A percentile compares a stretch with the other conserved stretches of the same genome.
phyloP scores from a whole-genome alignment of 1,140 invertebrate genomes.

The Drosophila orena region DNA sequence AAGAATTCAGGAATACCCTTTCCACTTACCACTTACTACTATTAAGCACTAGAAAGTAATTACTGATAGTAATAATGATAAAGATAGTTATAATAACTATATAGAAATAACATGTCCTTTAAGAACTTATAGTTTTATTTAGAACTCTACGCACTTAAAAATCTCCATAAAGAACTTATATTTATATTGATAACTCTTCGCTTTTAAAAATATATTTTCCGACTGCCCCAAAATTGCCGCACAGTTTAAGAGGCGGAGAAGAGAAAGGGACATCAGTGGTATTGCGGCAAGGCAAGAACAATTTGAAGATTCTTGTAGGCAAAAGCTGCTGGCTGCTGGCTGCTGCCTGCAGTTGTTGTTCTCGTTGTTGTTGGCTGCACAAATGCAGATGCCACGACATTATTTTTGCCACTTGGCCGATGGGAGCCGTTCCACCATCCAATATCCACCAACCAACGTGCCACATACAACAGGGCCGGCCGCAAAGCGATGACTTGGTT shows the following conservation, averaged over 20 bases:
- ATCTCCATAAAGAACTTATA: not conserved
- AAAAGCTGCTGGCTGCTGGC: slow-evolving; percentile 69
- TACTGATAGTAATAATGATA: no score
- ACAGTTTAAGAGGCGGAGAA: not conserved
- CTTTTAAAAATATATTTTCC: not conserved
- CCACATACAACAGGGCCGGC: no score
- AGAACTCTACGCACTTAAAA: no score
- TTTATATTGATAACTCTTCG: no score
- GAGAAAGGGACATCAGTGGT: not conserved
- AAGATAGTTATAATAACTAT: no score
- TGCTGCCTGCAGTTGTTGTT: slow-evolving; percentile 40
- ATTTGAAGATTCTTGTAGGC: slow-evolving; percentile 70
- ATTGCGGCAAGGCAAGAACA: slow-evolving; percentile 31
- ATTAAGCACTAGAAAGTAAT: not conserved
- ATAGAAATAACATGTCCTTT: no score
- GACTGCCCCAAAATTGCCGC: not conserved
- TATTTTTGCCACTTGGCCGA: slow-evolving; percentile 81
- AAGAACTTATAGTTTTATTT: no score
- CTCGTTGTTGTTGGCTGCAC: slow-evolving; percentile 54
- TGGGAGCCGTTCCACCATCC: slow-evolving; percentile 40
- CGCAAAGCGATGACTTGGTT: slow-evolving; percentile 56
- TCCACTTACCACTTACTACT: not conserved
- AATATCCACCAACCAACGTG: no score
- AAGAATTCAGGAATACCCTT: slow-evolving; percentile 12
- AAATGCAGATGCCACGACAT: slow-evolving; percentile 82